A percentile compares a stretch with the other conserved stretches of the same genome.
phyloP scores from a whole-genome alignment of 2,113 vertebrate genomes.

The Nycticorax nycticorax region DNA sequence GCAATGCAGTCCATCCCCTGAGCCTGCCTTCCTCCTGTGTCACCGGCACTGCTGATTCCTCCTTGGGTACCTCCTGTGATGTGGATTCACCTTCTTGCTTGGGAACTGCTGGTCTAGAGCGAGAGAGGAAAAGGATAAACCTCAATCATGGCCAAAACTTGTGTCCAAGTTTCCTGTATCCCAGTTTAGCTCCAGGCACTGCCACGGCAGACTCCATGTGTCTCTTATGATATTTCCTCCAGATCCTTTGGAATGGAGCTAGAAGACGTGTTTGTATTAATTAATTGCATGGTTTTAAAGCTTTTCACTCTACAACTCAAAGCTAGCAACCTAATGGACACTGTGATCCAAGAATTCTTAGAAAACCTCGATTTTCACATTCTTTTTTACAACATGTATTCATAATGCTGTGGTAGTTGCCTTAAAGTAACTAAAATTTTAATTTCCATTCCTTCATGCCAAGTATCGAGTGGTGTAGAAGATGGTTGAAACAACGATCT shows the following conservation, averaged over 20 bases:
- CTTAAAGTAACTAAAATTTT: not conserved
- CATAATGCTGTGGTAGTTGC: not conserved
- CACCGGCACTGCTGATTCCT: not conserved
- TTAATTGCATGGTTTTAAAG: not conserved
- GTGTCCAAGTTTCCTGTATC: not conserved
- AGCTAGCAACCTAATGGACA: not conserved
- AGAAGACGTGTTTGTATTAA: not conserved
- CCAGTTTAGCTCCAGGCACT: not conserved
- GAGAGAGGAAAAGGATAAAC: not conserved
- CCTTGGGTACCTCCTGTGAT: not conserved
- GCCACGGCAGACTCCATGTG: rapidly evolving
- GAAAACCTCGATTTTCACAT: not conserved
- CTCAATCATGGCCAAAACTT: not conserved
- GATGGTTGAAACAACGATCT: not conserved
- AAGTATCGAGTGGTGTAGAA: not conserved
- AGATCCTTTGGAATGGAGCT: not conserved
- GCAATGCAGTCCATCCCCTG: not conserved
- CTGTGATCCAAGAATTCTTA: not conserved
- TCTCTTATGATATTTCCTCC: not conserved
- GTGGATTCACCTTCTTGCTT: not conserved
- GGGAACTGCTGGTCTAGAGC: not conserved
- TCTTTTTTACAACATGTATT: not conserved
- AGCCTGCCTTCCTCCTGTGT: not conserved
- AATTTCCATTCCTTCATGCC: not conserved
- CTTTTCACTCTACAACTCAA: not conserved